Percentiles rank a stretch among this genome's conserved stretches.
Conservation (phyloP, 2,797 vertebrate species). For the Agapornis canus region DNA sequence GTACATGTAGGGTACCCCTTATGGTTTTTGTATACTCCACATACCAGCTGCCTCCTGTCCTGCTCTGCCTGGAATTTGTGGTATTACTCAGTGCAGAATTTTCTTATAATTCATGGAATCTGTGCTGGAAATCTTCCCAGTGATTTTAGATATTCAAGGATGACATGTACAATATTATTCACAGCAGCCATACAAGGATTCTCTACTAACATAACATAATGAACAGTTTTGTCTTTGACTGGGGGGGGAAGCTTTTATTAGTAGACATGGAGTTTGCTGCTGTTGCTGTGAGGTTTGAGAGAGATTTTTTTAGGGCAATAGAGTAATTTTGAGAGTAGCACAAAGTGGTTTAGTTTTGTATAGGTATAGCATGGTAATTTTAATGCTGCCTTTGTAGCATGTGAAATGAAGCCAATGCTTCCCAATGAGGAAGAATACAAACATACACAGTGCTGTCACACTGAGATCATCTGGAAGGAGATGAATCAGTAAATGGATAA, state of each 20-base stretch:
- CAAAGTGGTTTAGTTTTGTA: not conserved
- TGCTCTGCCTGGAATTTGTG: not conserved
- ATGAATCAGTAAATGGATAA: slow-evolving; percentile 38
- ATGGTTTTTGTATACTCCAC: not conserved
- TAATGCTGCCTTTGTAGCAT: not conserved
- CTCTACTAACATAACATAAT: not conserved
- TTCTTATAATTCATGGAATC: not conserved
- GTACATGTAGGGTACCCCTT: not conserved
- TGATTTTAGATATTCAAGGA: not conserved
- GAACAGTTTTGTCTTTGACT: not conserved
- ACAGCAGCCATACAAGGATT: not conserved
- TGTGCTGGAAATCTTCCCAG: not conserved
- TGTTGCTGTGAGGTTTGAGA: not conserved
- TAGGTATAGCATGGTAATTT: not conserved
- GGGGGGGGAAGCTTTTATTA: not conserved
- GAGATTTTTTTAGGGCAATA: not conserved
- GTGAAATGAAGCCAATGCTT: not conserved
- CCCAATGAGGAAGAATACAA: not conserved
- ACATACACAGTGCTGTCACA: not conserved
- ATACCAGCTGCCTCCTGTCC: not conserved
- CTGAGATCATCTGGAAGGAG: slow-evolving; percentile 9
- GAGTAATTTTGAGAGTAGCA: not conserved
- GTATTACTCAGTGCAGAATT: not conserved
- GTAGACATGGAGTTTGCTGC: not conserved
- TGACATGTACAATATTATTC: not conserved